Percentiles rank a stretch among this genome's conserved stretches.
Conservation (phyloP, 2,888 invertebrate species). For the Platerodrilus igneus region DNA sequence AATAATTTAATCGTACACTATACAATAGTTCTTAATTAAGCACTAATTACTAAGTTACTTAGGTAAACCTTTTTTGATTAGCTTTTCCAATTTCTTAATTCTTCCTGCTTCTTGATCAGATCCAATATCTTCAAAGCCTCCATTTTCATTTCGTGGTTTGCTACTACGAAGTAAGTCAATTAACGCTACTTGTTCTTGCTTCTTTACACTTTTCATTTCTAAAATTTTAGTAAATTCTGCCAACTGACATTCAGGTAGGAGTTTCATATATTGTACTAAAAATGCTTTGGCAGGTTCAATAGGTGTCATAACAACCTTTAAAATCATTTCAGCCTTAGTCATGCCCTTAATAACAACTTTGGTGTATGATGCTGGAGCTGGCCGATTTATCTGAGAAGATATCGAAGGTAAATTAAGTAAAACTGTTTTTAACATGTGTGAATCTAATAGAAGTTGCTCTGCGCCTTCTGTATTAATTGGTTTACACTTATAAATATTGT, state of each 20-base stretch:
- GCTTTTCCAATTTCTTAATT: slow-evolving; percentile 54
- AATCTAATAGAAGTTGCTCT: slow-evolving; percentile 89
- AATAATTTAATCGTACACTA: too few relatives aligned
- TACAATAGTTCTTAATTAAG: too few relatives aligned
- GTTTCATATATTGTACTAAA: slow-evolving; percentile 82
- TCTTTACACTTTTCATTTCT: slow-evolving; percentile 84
- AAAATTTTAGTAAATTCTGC: slow-evolving; percentile 91
- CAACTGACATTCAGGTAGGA: slow-evolving; percentile 84
- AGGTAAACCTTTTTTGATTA: slow-evolving; percentile 52
- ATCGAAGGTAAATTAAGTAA: slow-evolving; percentile 91
- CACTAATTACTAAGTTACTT: too few relatives aligned
- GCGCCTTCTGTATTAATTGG: slow-evolving; percentile 87
- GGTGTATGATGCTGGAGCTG: slow-evolving; percentile 83
- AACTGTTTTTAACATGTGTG: slow-evolving; percentile 91
- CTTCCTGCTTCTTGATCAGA: slow-evolving; percentile 50
- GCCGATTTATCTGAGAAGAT: slow-evolving; percentile 80
- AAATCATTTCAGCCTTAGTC: slow-evolving; percentile 97
- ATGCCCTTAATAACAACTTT: slow-evolving; percentile 75
- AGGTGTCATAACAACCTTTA: slow-evolving; percentile 98
- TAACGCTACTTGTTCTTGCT: slow-evolving; percentile 54
- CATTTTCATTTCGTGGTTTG: slow-evolving; percentile 24
- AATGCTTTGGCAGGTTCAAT: slow-evolving; percentile 75
- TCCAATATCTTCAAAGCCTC: slow-evolving; percentile 34
- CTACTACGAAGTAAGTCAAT: slow-evolving; percentile 56
- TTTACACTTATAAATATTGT: slow-evolving; percentile 85